Conservation (phyloP, 2,113 vertebrate genomes). For the Polypterus senegalus region DNA sequence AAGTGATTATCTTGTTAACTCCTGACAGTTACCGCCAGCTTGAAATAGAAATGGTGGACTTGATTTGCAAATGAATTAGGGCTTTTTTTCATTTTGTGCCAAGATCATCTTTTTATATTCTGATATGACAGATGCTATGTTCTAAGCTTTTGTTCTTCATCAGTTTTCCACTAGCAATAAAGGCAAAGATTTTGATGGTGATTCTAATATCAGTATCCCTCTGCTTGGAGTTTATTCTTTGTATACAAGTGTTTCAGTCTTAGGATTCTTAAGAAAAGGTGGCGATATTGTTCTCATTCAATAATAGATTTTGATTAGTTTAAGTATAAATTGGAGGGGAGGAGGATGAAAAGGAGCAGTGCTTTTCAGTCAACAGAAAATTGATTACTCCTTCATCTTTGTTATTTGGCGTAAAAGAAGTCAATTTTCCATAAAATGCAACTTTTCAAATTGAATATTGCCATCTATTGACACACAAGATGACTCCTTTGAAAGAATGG, state of each 20-base stretch:
- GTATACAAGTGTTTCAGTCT: constrained; percentile 71
- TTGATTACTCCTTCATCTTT: constrained; percentile 43
- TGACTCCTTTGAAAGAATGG: constrained; percentile 5
- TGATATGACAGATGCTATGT: constrained; percentile 95
- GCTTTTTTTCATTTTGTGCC: constrained; percentile 80
- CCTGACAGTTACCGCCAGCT: constrained; percentile 91
- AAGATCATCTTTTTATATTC: constrained; percentile 98
- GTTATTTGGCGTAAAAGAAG: constrained; percentile 34
- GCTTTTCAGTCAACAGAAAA: constrained; percentile 60
- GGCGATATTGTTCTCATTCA: constrained; percentile 53
- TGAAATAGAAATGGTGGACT: constrained; percentile 87
- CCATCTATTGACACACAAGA: constrained; percentile 9
- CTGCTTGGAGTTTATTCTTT: constrained; percentile 71
- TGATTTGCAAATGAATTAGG: constrained; percentile 99
- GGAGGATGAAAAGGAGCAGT: constrained; percentile 45
- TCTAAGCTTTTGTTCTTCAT: constrained; percentile 79
- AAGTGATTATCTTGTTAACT: constrained; percentile 99
- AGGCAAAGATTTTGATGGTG: constrained; percentile 78
- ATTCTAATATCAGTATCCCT: constrained; percentile 65
- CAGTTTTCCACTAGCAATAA: constrained; percentile 65
- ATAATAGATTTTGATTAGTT: constrained; percentile 71
- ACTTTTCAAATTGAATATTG: constrained; percentile 27
- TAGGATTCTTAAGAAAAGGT: constrained; percentile 48
- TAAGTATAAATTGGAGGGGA: constrained; percentile 53
- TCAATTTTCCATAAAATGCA: constrained; percentile 46